Evolutionary conservation across 1,140 invertebrate genomes (phyloP).

Genomic region (honey bee (Apis mellifera)): Amel_HAv3.1 CM009942.2:10207501-10208000

Average conservation of each 20-base stretch:
- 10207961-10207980: background rate
- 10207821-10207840: constrained; percentile 71
- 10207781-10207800: constrained; percentile 49
- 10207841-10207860: constrained; percentile 70
- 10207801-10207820: constrained; percentile 70
- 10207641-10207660: too few relatives aligned
- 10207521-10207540: too few relatives aligned
- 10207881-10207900: constrained; percentile 73
- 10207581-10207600: too few relatives aligned
- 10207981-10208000: background rate
- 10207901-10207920: constrained; percentile 68
- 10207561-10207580: too few relatives aligned
- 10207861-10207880: constrained; percentile 3
- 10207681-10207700: constrained; percentile 58
- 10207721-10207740: constrained; percentile 59
- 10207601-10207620: too few relatives aligned
- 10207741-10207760: constrained; percentile 74
- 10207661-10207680: too few relatives aligned
- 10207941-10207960: constrained; percentile 28
- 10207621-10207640: too few relatives aligned
- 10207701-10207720: constrained; percentile 75
- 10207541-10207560: too few relatives aligned
- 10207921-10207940: constrained; percentile 72
- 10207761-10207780: constrained; percentile 69
- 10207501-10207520: too few relatives aligned